Percentiles rank a stretch among this genome's conserved stretches.
Conservation (phyloP, 2,888 invertebrate genomes). For the Opisthograptis luteolata region DNA sequence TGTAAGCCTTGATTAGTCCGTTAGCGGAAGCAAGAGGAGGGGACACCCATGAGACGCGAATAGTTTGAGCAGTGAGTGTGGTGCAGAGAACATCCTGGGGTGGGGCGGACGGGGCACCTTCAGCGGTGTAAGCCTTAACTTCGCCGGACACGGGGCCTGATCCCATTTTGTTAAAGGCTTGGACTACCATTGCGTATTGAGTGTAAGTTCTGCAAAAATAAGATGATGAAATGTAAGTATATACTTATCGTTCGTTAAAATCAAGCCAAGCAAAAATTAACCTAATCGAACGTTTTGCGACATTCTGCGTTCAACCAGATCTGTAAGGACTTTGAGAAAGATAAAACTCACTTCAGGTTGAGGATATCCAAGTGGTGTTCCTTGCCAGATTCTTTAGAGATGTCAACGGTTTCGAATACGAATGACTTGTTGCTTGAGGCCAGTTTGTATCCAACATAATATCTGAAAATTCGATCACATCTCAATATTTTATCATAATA, state of each 20-base stretch:
- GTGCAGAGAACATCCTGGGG: conserved; percentile 97
- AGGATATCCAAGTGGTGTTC: conserved; percentile 93
- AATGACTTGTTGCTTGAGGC: conserved; percentile 93
- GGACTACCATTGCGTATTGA: conserved; percentile 97
- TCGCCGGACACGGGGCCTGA: conserved; percentile 96
- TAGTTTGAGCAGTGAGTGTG: conserved; percentile 96
- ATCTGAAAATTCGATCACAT: conserved; percentile 84
- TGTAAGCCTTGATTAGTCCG: conserved; percentile 98
- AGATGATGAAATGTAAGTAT: conserved; percentile 33
- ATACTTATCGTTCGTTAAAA: no score
- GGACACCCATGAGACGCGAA: conserved; percentile 97
- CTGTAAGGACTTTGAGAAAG: neutral
- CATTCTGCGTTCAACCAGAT: no score
- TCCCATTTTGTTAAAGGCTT: conserved; percentile 97
- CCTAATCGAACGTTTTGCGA: no score
- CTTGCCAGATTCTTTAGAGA: conserved; percentile 95
- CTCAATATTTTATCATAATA: no score
- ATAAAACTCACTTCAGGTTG: conserved; percentile 86
- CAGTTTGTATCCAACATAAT: conserved; percentile 95
- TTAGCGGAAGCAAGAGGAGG: conserved; percentile 96
- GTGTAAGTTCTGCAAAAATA: conserved; percentile 90
- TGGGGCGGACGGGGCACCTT: conserved; percentile 96
- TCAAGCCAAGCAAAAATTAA: no score
- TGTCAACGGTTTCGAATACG: conserved; percentile 95
- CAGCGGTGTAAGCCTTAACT: conserved; percentile 95